Conservation (phyloP, 2,797 vertebrate species). For the Margarornis squamiger region DNA sequence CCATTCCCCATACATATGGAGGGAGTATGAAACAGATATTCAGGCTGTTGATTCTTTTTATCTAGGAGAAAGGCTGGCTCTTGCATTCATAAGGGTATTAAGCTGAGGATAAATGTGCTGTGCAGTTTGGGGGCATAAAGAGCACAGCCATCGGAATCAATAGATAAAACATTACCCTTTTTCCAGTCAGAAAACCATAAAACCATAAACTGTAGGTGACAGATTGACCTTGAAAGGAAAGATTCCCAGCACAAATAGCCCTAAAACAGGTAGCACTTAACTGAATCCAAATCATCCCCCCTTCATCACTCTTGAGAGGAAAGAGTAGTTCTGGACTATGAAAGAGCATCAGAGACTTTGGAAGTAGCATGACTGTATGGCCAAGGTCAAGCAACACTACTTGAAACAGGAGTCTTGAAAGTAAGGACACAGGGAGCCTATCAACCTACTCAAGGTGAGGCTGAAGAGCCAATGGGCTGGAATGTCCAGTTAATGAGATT, state of each 20-base stretch:
- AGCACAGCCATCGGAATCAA: not conserved
- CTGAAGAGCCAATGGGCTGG: not conserved
- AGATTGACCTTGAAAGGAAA: not conserved
- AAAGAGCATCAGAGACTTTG: not conserved
- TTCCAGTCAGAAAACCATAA: not conserved
- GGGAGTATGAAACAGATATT: not conserved
- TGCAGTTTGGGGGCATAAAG: not conserved
- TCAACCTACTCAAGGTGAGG: not conserved
- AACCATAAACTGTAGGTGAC: not conserved
- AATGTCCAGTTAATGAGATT: slow-evolving; percentile 5
- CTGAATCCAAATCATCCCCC: not conserved
- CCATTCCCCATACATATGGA: not conserved
- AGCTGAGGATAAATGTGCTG: not conserved
- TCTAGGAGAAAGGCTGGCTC: slow-evolving; percentile 33
- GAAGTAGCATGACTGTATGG: not conserved
- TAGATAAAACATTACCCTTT: not conserved
- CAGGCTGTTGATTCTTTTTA: slow-evolving; percentile 33
- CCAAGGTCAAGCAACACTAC: not conserved
- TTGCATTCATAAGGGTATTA: slow-evolving; percentile 17
- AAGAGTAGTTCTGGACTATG: not conserved
- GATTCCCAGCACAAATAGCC: not conserved
- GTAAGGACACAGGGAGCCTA: not conserved
- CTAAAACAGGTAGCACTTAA: not conserved
- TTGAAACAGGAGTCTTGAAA: not conserved
- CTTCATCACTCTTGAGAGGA: not conserved